These are phyloP conservation scores for Solea senegalensis DNA, from an alignment of 2,113 vertebrate species.

Conservation along the genomic window DNA sequence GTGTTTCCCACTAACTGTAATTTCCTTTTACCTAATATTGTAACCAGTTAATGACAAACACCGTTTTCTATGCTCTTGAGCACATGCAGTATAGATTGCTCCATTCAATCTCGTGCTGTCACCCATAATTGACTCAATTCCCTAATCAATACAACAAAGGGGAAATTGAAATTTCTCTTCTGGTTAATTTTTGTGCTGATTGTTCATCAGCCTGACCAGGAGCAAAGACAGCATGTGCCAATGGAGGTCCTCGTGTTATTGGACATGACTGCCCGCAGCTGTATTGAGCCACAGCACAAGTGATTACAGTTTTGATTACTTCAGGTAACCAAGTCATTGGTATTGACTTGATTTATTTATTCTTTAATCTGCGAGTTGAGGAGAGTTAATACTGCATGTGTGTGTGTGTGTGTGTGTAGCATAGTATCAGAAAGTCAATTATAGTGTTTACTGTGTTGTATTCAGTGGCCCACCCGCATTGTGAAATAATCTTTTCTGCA, in stretches of 20 bases:
- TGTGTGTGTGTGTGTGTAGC: background rate
- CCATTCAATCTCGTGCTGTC: conserved; percentile 49
- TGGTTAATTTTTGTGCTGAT: conserved; percentile 62
- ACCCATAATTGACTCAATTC: conserved; percentile 71
- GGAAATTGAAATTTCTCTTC: conserved; percentile 67
- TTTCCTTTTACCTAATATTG: conserved; percentile 19
- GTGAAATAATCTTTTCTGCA: background rate
- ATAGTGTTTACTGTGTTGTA: background rate
- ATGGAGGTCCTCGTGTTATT: conserved; percentile 53
- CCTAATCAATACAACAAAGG: conserved; percentile 64
- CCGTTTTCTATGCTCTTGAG: conserved; percentile 39
- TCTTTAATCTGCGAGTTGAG: conserved; percentile 42
- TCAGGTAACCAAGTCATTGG: conserved; percentile 43
- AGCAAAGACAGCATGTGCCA: conserved; percentile 21
- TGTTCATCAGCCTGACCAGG: conserved; percentile 46
- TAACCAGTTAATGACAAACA: conserved; percentile 29
- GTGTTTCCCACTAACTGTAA: background rate
- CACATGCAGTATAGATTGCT: conserved; percentile 51
- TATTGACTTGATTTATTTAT: conserved; percentile 49
- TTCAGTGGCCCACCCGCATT: background rate
- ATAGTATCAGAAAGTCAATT: conserved; percentile 29
- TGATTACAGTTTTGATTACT: conserved; percentile 60
- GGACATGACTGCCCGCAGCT: conserved; percentile 35
- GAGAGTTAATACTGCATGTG: background rate
- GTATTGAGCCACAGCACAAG: conserved; percentile 47